Conservation (phyloP, 1,140 invertebrate genomes). For the Atta colombica region DNA sequence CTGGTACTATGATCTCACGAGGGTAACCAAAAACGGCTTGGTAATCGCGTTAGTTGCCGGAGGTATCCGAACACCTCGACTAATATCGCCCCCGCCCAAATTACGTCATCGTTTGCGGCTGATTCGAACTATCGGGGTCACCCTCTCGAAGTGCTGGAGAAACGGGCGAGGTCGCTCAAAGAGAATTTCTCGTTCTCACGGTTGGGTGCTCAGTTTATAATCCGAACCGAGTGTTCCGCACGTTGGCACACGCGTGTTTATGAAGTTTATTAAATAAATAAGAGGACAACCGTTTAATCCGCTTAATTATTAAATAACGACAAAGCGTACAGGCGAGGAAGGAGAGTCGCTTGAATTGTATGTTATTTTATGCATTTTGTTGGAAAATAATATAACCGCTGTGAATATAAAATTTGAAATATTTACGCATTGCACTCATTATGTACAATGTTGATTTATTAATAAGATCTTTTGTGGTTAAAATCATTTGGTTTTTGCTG, state of each 20-base stretch:
- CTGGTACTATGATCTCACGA: slow-evolving; percentile 22
- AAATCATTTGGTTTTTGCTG: neutral
- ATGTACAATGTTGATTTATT: slow-evolving; percentile 6
- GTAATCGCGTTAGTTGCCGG: slow-evolving; percentile 54
- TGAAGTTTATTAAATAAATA: slow-evolving; percentile 39
- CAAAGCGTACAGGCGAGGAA: neutral
- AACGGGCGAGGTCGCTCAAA: neutral
- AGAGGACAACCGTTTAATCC: slow-evolving; percentile 9
- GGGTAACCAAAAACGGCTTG: slow-evolving; percentile 58
- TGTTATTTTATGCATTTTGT: slow-evolving; percentile 27
- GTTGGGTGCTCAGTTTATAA: slow-evolving; percentile 1
- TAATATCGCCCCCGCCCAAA: slow-evolving; percentile 32
- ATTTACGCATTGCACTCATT: neutral
- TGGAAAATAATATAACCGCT: slow-evolving; percentile 14
- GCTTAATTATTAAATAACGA: slow-evolving; percentile 51
- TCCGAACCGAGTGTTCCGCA: neutral
- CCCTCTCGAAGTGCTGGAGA: neutral
- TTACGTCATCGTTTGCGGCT: slow-evolving; percentile 54
- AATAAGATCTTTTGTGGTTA: slow-evolving; percentile 2
- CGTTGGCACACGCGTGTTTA: neutral
- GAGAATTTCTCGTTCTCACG: neutral
- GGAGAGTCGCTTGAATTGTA: neutral
- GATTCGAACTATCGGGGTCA: slow-evolving; percentile 43
- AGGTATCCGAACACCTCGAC: slow-evolving; percentile 52
- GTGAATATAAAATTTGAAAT: slow-evolving; percentile 39